Conservation (phyloP, 2,888 invertebrate genomes). For the Cryptocephalus primarius region DNA sequence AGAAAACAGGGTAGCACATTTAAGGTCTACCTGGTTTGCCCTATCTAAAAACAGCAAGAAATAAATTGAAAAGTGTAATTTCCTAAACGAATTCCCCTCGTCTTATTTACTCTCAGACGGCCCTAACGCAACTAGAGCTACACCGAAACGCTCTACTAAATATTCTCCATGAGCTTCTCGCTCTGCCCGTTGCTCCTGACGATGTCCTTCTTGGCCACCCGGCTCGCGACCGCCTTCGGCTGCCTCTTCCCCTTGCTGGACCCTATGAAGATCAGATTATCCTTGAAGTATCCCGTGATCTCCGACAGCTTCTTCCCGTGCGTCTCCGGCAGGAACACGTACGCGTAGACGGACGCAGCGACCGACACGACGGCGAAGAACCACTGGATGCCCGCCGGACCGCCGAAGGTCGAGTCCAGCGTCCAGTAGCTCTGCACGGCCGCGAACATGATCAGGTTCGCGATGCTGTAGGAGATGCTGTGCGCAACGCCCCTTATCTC, state of each 20-base stretch:
- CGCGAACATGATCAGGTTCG: constrained; percentile 47
- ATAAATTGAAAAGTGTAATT: no score
- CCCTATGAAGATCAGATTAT: constrained; percentile 28
- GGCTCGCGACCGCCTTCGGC: constrained; percentile 4
- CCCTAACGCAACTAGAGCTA: no score
- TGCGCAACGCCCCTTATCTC: constrained; percentile 50
- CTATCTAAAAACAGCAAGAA: no score
- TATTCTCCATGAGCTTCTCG: constrained; percentile 16
- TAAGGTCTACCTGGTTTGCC: no score
- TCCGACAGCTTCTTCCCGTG: constrained; percentile 41
- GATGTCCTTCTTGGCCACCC: constrained; percentile 18
- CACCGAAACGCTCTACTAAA: not conserved
- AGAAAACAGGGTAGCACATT: no score
- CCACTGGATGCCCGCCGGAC: constrained; percentile 43
- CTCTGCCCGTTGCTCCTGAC: constrained; percentile 14
- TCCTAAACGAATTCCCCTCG: no score
- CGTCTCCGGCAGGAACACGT: constrained; percentile 40
- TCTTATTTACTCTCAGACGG: no score
- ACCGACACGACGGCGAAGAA: constrained; percentile 43
- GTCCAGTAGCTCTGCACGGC: constrained; percentile 43
- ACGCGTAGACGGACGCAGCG: constrained; percentile 34
- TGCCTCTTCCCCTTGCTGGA: constrained; percentile 8
- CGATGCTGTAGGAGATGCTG: constrained; percentile 45
- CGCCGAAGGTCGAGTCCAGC: constrained; percentile 30
- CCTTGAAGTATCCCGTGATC: constrained; percentile 40